Conservation (phyloP, 2,888 invertebrate genomes). For the Dolichopus griseipennis region DNA sequence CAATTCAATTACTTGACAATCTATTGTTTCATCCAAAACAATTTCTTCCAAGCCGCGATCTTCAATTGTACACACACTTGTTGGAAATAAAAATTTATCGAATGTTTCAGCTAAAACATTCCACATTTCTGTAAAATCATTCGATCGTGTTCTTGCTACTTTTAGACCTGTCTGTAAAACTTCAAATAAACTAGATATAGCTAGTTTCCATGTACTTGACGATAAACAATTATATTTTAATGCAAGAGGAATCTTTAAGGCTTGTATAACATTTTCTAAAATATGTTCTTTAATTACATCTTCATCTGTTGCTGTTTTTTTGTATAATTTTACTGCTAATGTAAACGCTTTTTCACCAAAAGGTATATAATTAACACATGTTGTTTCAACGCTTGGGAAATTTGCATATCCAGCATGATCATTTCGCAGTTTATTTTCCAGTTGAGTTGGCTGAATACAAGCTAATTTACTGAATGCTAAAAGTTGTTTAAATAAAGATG, state of each 20-base stretch:
- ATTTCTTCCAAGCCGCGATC: slow-evolving; percentile 53
- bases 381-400: slow-evolving; percentile 52
- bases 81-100: slow-evolving; percentile 86
- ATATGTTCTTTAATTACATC: slow-evolving; percentile 46
- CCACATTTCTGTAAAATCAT: slow-evolving; percentile 73
- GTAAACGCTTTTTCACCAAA: slow-evolving; percentile 74
- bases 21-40: slow-evolving; percentile 65
- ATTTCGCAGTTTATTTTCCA: slow-evolving; percentile 47
- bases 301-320: slow-evolving; percentile 59
- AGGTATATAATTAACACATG: slow-evolving; percentile 73
- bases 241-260: slow-evolving; percentile 62
- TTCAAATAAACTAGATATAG: slow-evolving; percentile 64
- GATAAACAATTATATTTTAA: slow-evolving; percentile 75
- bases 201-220: slow-evolving; percentile 73
- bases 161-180: slow-evolving; percentile 79
- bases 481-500: slow-evolving; percentile 57
- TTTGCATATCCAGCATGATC: slow-evolving; percentile 33
- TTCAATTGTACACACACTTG: slow-evolving; percentile 48
- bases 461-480: slow-evolving; percentile 60
- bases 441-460: slow-evolving; percentile 53
- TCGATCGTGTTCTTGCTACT: slow-evolving; percentile 69
- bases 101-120: slow-evolving; percentile 72
- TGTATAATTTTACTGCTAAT: slow-evolving; percentile 66
- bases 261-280: slow-evolving; percentile 30
- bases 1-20: slow-evolving; percentile 72